Conservation (phyloP, 2,113 vertebrate species). For the Salvelinus namaycush region DNA sequence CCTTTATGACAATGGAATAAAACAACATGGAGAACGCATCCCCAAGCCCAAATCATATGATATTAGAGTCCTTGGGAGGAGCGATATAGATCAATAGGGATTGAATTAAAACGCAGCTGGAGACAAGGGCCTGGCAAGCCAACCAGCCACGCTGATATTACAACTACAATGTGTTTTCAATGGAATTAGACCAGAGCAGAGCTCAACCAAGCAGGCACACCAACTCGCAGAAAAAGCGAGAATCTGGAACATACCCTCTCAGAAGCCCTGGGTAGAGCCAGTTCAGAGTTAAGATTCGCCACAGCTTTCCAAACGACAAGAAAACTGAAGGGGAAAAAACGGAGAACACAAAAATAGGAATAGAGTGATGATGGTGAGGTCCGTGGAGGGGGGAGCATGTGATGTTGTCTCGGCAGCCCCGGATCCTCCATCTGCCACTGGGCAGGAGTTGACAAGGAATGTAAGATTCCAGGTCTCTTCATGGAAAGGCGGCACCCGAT, state of each 20-base stretch:
- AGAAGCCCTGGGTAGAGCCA: background rate
- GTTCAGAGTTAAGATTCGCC: background rate
- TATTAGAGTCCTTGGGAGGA: slow-evolving; percentile 75
- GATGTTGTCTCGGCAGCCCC: background rate
- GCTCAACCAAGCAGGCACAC: slow-evolving; percentile 31
- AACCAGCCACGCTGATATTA: slow-evolving; percentile 48
- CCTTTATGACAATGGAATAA: slow-evolving; percentile 73
- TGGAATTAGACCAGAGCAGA: slow-evolving; percentile 23
- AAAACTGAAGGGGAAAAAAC: background rate
- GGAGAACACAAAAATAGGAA: background rate
- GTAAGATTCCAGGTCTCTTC: slow-evolving; percentile 45
- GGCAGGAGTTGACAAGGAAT: slow-evolving; percentile 62
- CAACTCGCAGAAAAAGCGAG: slow-evolving; percentile 5
- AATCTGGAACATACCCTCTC: background rate
- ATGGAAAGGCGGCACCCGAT: slow-evolving; percentile 35
- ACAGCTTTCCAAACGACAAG: background rate
- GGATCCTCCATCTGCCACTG: slow-evolving; percentile 54
- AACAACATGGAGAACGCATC: slow-evolving; percentile 69
- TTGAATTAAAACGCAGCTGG: slow-evolving; percentile 76
- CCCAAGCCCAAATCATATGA: slow-evolving; percentile 73
- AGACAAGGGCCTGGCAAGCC: slow-evolving; percentile 60
- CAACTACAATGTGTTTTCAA: slow-evolving; percentile 43
- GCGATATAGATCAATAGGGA: slow-evolving; percentile 73
- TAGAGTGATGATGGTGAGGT: background rate
- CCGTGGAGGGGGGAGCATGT: background rate